These are phyloP conservation scores for Lipotes vexillifer DNA, from an alignment of 2,113 vertebrate genomes.

Conservation along the genomic window DNA sequence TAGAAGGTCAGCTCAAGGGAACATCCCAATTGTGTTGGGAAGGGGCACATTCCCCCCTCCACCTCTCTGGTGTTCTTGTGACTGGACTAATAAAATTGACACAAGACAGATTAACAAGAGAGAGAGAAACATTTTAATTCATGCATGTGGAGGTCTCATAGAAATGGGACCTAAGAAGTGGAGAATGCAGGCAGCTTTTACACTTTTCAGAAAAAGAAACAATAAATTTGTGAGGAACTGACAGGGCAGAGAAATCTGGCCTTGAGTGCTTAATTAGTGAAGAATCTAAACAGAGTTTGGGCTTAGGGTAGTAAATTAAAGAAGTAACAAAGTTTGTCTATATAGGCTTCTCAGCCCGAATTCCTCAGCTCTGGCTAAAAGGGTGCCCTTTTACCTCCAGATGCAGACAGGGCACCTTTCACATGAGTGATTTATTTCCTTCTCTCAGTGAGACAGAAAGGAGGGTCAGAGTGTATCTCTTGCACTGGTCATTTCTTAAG, in stretches of 20 bases:
- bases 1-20: not conserved
- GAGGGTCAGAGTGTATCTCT: not conserved
- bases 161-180: not conserved
- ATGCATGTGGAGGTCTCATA: not conserved
- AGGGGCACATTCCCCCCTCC: not conserved
- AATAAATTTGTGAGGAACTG: not conserved
- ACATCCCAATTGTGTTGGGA: accelerated
- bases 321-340: too few relatives aligned
- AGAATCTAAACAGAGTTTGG: not conserved
- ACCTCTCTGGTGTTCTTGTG: not conserved
- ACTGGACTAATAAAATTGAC: not conserved
- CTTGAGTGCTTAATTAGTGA: not conserved
- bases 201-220: not conserved
- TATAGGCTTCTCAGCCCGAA: not conserved
- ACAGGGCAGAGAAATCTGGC: not conserved
- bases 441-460: not conserved
- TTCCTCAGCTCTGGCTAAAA: not conserved
- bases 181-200: not conserved
- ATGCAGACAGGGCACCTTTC: not conserved
- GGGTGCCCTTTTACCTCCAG: not conserved
- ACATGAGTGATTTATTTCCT: not conserved
- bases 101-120: not conserved
- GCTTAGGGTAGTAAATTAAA: not conserved
- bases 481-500: not conserved
- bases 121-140: not conserved